Conservation (phyloP, 2,888 invertebrate genomes). For the Coenonympha arcania region DNA sequence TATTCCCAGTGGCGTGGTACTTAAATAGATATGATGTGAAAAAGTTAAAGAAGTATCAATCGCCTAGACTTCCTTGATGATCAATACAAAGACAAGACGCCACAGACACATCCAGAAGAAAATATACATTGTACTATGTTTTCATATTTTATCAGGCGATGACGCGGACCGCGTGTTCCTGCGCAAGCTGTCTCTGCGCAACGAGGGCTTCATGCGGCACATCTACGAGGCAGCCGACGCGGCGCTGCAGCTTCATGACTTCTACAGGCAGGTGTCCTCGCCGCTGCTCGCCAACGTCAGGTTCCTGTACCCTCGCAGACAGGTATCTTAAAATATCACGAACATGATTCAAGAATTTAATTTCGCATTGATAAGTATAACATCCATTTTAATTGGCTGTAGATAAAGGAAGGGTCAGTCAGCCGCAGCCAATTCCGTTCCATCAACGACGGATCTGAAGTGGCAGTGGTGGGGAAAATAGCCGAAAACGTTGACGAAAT, state of each 20-base stretch:
- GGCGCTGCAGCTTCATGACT: constrained; percentile 77
- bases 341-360: no score
- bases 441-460: constrained; percentile 5
- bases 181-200: constrained; percentile 77
- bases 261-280: constrained; percentile 79
- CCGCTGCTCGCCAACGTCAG: constrained; percentile 78
- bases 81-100: no score
- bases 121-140: no score
- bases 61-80: no score
- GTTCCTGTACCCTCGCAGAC: constrained; percentile 75
- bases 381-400: no score
- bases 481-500: constrained; percentile 1
- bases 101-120: no score
- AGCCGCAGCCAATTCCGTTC: background rate
- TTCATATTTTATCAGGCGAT: constrained; percentile 66
- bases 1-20: no score
- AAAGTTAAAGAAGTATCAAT: no score
- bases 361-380: no score
- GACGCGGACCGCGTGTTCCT: constrained; percentile 79
- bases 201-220: constrained; percentile 79
- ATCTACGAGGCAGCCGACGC: constrained; percentile 83
- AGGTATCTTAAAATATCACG: no score
- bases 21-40: no score
- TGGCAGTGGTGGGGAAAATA: constrained; percentile 1
- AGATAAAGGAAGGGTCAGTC: constrained; percentile 5